Base-by-base conservation (phyloP, 2,797 vertebrate genomes). In the Hirundo rustica region DNA sequence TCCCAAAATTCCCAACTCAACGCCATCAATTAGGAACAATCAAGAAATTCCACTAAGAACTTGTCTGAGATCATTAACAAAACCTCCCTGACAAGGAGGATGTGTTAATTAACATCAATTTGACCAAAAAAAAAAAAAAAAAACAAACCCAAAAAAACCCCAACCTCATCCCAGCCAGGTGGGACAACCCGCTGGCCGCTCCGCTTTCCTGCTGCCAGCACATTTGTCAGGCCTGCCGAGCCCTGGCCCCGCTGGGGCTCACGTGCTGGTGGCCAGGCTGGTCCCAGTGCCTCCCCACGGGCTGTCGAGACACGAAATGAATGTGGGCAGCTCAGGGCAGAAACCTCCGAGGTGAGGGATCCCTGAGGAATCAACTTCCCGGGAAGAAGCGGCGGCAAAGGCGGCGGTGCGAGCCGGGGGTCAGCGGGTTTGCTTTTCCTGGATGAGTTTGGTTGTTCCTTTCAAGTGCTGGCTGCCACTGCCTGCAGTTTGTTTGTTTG, bases 81-180 rank as follows among this genome's bases (percentile, higher is more conserved):
- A 32, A 71, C 30, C 88, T 64, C 76, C 73, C 91, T 94, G 90
- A 88, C 95, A 64, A 91, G 95, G 85, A 93, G 82, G 72, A 93
- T 88, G 83, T 96, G 94, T 97, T 97, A 97, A 98, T 97, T 94
- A 92, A 30, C 93, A 76, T 15, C 91, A 81, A 40, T 85, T 85
- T 91, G 93, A 77, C 70, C 92, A 11, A 16, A 7, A 38, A 38
- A 38, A 38, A 38, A 38, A 11, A 11, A 11, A 11, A 38, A n/a
- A n/a, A n/a, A n/a, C n/a, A n/a, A n/a, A n/a, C n/a, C n/a, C 36
- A 38, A 38, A 38, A 38, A 10, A 38, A 10, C 5, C 10, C 11
- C 38, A 36, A 53, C 20, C 2, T 3, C 36, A 29, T 62, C 30
- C 20, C 8, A 2, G 82, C 16, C 85, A 36, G 91, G 83, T 66